These are phyloP conservation scores for Enteromius paludinosus DNA, from an alignment of 2,797 vertebrate species.

Conservation along the genomic window DNA sequence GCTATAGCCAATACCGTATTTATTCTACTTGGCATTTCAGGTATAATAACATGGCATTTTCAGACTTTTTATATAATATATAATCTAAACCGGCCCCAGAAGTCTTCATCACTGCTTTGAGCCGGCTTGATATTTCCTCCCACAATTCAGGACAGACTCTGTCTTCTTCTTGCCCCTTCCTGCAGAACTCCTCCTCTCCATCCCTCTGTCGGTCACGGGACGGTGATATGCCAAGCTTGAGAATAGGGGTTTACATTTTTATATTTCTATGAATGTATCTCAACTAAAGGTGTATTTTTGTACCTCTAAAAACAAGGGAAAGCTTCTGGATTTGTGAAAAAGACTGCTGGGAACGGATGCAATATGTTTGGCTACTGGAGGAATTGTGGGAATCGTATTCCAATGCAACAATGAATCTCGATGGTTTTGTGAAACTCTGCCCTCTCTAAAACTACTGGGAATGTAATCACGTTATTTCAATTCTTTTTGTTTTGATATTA, in stretches of 20 bases:
- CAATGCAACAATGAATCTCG: conserved; percentile 53
- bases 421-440: conserved; percentile 63
- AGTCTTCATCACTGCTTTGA: conserved; percentile 12
- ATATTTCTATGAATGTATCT: conserved; percentile 82
- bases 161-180: conserved; percentile 45
- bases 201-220: conserved; percentile 60
- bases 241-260: conserved; percentile 68
- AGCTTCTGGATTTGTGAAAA: conserved; percentile 27
- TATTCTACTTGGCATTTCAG: conserved; percentile 37
- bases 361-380: background rate
- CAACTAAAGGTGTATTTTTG: conserved; percentile 79
- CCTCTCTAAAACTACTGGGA: conserved; percentile 64
- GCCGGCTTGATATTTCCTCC: conserved; percentile 15
- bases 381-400: conserved; percentile 47
- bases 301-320: conserved; percentile 70
- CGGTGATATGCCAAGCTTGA: conserved; percentile 69
- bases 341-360: background rate
- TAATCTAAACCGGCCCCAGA: background rate
- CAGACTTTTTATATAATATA: conserved; percentile 12
- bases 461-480: conserved; percentile 69
- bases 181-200: conserved; percentile 51
- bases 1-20: conserved; percentile 31
- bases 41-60: conserved; percentile 33
- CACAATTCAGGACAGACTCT: conserved; percentile 10
- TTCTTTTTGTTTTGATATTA: conserved; percentile 75